Evolutionary conservation across 23 tunicate genomes (phyloP).

Genomic region (Clavelina lepadiformis): DNA sequence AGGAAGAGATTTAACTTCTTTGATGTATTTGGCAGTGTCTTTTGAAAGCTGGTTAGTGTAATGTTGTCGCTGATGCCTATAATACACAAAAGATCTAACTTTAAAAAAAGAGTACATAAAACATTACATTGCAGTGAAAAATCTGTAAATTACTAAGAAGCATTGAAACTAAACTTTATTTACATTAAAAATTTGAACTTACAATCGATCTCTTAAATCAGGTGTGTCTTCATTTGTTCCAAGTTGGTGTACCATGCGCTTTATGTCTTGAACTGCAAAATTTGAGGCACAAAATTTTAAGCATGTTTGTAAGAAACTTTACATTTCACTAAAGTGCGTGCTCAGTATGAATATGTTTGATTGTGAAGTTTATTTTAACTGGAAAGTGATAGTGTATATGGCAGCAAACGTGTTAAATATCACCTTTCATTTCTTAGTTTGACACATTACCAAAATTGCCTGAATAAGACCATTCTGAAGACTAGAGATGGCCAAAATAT

Average conservation of each 20-base stretch:
- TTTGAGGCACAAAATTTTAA: background rate
- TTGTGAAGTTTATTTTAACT: background rate
- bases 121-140: too few relatives aligned
- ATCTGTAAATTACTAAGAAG: too few relatives aligned
- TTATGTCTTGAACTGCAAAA: conserved; percentile 65
- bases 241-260: conserved; percentile 61
- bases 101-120: background rate
- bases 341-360: background rate
- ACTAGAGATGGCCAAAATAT: too few relatives aligned
- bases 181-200: conserved; percentile 12
- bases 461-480: too few relatives aligned
- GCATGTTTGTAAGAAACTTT: background rate
- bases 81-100: background rate
- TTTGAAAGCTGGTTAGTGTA: conserved; percentile 82
- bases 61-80: conserved; percentile 78
- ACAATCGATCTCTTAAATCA: conserved; percentile 80
- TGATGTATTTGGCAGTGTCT: conserved; percentile 64
- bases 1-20: conserved; percentile 83
- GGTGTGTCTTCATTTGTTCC: conserved; percentile 70
- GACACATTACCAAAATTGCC: too few relatives aligned
- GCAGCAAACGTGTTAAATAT: too few relatives aligned
- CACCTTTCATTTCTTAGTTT: too few relatives aligned
- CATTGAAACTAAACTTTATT: too few relatives aligned
- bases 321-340: background rate
- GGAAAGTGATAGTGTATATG: background rate